Conservation (phyloP, 1,140 invertebrate species). For the Drosophila sproati region DNA sequence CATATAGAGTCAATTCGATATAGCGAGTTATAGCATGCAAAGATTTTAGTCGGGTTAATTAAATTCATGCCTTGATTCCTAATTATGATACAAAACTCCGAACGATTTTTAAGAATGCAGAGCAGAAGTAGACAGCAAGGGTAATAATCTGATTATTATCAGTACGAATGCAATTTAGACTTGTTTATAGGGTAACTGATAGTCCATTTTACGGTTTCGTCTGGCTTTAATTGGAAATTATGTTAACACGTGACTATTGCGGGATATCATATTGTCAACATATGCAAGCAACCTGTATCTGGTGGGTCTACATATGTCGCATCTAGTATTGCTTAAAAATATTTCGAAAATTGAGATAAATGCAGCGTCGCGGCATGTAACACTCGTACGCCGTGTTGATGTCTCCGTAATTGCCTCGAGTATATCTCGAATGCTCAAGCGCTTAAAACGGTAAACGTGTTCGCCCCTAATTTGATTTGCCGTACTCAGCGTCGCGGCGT, state of each 20-base stretch:
- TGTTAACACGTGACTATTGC: conserved; percentile 66
- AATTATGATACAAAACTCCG: no score
- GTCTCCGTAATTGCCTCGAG: conserved; percentile 56
- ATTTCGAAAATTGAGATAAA: conserved; percentile 72
- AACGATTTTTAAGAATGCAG: no score
- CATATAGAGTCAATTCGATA: no score
- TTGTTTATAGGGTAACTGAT: not conserved
- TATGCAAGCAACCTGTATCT: conserved; percentile 26
- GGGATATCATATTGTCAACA: conserved; percentile 28
- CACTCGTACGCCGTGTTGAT: conserved; percentile 41
- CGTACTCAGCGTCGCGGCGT: conserved; percentile 13
- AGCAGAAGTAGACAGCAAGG: no score
- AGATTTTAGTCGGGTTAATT: no score
- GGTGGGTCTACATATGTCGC: conserved; percentile 50
- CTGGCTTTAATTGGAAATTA: conserved; percentile 62
- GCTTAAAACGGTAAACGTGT: conserved; percentile 64
- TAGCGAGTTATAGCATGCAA: no score
- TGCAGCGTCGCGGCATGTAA: conserved; percentile 38
- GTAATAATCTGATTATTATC: no score
- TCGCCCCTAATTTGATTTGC: conserved; percentile 75
- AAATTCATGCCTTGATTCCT: no score
- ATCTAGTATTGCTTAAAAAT: conserved; percentile 32
- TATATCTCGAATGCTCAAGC: conserved; percentile 30
- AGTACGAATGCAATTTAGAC: not conserved
- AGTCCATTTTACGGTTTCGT: not conserved